These are phyloP conservation scores for Hafferia zeledoni DNA, from an alignment of 2,797 vertebrate genomes.

Conservation along the genomic window DNA sequence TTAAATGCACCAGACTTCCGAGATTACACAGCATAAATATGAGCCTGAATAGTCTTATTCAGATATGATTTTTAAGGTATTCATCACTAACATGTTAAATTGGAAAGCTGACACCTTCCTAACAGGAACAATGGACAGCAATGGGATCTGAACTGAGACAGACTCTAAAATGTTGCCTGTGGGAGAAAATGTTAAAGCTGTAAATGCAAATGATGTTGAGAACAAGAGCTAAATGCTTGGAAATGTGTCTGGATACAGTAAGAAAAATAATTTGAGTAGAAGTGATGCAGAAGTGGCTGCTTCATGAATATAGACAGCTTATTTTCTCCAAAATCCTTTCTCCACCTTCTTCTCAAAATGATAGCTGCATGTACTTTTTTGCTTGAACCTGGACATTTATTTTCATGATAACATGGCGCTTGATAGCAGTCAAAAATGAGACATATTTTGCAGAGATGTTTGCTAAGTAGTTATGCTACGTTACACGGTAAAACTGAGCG, in stretches of 20 bases:
- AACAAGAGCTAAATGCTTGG: not conserved
- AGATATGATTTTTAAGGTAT: not conserved
- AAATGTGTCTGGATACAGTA: not conserved
- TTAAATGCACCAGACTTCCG: not conserved
- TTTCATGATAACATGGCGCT: not conserved
- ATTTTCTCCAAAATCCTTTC: not conserved
- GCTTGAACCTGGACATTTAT: not conserved
- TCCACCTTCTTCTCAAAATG: not conserved
- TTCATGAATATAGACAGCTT: slow-evolving; percentile 43
- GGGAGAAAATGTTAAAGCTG: not conserved
- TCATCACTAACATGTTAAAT: not conserved
- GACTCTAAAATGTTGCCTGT: not conserved
- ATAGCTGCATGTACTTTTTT: not conserved
- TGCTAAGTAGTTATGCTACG: not conserved
- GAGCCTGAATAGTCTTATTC: not conserved
- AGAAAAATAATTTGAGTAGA: not conserved
- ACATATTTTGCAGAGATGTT: not conserved
- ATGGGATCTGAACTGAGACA: not conserved
- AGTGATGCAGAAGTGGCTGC: not conserved
- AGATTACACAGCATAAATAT: not conserved
- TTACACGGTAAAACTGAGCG: not conserved
- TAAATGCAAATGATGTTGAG: not conserved
- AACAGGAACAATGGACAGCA: not conserved
- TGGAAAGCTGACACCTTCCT: not conserved
- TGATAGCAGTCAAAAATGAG: not conserved